A percentile compares a stretch with the other conserved stretches of the same genome.
Conservation (phyloP, 1,140 invertebrate species). For the Drosophila albomicans region DNA sequence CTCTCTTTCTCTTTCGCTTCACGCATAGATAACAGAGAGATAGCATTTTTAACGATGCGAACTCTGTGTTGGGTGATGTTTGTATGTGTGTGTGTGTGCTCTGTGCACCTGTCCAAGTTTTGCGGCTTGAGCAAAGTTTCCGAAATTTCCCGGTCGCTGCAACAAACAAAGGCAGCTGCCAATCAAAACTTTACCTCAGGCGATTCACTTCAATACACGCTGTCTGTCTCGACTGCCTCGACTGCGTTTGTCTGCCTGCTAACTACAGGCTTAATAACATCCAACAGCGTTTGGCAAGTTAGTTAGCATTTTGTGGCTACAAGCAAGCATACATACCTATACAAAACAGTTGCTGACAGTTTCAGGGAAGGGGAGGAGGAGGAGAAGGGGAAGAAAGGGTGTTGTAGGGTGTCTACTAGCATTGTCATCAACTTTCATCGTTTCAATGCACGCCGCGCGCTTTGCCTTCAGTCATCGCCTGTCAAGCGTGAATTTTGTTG, state of each 20-base stretch:
- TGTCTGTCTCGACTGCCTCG: not conserved
- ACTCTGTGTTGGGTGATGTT: not conserved
- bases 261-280: constrained; percentile 42
- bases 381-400: not conserved
- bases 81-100: not conserved
- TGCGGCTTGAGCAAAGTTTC: constrained; percentile 53
- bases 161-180: constrained; percentile 68
- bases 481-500: constrained; percentile 69
- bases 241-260: not conserved
- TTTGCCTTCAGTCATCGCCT: constrained; percentile 33
- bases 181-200: constrained; percentile 71
- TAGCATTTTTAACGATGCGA: constrained; percentile 13
- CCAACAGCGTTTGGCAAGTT: constrained; percentile 24
- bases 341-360: constrained; percentile 54
- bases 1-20: not conserved
- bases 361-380: constrained; percentile 10
- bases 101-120: constrained; percentile 67
- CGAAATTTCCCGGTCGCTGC: constrained; percentile 32
- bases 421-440: constrained; percentile 75
- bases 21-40: constrained; percentile 17
- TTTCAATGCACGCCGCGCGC: constrained; percentile 29
- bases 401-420: constrained; percentile 27
- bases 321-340: constrained; percentile 11
- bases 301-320: constrained; percentile 1
- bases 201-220: constrained; percentile 41